These are phyloP conservation scores for Ageneiosus marmoratus DNA, from an alignment of 2,113 vertebrate genomes.

Conservation along the genomic window DNA sequence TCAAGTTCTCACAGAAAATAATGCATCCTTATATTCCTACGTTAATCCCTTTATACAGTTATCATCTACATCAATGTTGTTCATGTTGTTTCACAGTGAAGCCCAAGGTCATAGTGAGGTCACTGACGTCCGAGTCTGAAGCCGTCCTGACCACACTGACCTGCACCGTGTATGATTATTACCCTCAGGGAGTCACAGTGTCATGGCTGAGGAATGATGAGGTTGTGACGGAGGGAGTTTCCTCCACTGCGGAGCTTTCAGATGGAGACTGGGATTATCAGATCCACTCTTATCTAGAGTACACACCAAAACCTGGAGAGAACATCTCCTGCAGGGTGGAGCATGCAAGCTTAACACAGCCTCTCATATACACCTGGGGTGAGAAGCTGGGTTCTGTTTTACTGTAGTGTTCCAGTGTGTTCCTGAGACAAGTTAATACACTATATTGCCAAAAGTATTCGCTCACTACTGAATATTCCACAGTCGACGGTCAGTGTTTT, in stretches of 20 bases:
- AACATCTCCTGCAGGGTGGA: slow-evolving; percentile 56
- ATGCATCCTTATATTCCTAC: neutral
- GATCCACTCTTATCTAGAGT: slow-evolving; percentile 55
- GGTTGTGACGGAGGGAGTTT: slow-evolving; percentile 28
- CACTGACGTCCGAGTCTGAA: neutral
- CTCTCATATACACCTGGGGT: slow-evolving; percentile 18
- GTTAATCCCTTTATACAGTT: neutral
- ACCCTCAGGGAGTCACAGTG: slow-evolving; percentile 49
- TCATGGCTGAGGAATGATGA: slow-evolving; percentile 53
- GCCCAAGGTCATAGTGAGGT: slow-evolving; percentile 36
- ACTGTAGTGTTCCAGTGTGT: neutral
- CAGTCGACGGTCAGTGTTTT: too few species aligned
- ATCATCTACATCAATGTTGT: neutral
- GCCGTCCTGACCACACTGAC: slow-evolving; percentile 22
- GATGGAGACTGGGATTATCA: slow-evolving; percentile 59
- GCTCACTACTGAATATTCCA: too few species aligned
- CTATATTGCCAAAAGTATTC: too few species aligned
- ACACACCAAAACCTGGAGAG: slow-evolving; percentile 51
- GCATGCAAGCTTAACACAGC: slow-evolving; percentile 40
- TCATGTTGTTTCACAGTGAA: slow-evolving; percentile 27
- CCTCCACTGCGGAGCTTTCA: slow-evolving; percentile 46
- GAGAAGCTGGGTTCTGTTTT: neutral
- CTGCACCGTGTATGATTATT: slow-evolving; percentile 52
- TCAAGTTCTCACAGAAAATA: neutral
- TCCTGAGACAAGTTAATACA: neutral